Conservation (phyloP, 2,888 invertebrate genomes). For the Spisula solida region DNA sequence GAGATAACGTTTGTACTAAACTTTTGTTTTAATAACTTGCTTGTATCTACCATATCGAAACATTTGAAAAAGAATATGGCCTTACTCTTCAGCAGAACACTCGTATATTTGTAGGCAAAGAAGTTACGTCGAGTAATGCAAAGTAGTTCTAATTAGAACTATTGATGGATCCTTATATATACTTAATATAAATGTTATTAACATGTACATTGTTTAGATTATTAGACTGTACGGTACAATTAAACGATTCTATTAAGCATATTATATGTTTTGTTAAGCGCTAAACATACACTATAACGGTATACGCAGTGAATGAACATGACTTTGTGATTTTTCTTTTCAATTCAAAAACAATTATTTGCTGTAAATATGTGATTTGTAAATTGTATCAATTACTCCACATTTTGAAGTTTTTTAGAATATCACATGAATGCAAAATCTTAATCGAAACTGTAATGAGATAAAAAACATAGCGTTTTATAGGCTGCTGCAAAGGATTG, state of each 20-base stretch:
- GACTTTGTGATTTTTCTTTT: not conserved
- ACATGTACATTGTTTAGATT: not conserved
- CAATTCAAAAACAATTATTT: not conserved
- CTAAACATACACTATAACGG: not conserved
- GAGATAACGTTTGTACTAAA: no score
- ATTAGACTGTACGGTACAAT: constrained; percentile 3
- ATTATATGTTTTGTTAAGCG: constrained; percentile 11
- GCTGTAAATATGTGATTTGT: not conserved
- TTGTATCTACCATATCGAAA: no score
- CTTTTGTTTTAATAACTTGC: not conserved
- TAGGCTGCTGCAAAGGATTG: not conserved
- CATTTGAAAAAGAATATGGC: no score
- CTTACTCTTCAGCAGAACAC: no score
- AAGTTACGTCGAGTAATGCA: no score
- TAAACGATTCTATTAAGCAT: constrained; percentile 11
- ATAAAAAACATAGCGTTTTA: not conserved
- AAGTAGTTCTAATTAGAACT: not conserved
- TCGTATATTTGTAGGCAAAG: no score
- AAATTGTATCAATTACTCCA: not conserved
- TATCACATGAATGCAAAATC: no score
- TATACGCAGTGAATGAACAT: not conserved
- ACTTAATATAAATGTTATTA: not conserved
- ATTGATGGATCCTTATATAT: not conserved
- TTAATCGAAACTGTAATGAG: not conserved
- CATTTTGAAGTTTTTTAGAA: not conserved